These are phyloP conservation scores for Corvus hawaiiensis DNA, from an alignment of 2,113 vertebrate genomes.

Conservation along the genomic window DNA sequence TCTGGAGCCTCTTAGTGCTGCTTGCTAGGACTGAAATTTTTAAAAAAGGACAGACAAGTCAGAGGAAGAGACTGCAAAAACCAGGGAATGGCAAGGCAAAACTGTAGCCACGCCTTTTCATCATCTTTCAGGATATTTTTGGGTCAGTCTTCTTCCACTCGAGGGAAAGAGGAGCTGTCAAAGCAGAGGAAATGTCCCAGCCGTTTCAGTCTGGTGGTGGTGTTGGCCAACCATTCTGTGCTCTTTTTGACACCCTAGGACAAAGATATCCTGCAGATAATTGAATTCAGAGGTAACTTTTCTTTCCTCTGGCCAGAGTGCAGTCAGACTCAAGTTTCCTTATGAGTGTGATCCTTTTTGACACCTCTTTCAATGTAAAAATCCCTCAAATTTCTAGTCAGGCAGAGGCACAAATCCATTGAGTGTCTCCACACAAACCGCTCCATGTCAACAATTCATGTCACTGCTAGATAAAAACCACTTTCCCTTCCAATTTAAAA, in stretches of 20 bases:
- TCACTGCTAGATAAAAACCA: not conserved
- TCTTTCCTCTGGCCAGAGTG: not conserved
- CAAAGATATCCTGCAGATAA: not conserved
- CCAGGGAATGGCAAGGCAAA: not conserved
- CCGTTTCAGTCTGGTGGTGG: not conserved
- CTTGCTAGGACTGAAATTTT: not conserved
- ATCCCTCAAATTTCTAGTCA: not conserved
- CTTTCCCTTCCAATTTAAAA: not conserved
- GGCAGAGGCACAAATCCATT: not conserved
- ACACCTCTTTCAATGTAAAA: not conserved
- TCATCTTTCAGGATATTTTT: not conserved
- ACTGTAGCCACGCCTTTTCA: not conserved
- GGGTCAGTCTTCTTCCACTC: not conserved
- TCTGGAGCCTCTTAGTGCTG: not conserved
- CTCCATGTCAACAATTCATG: not conserved
- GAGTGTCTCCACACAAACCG: fast-evolving
- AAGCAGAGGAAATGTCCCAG: not conserved
- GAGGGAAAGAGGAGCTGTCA: not conserved
- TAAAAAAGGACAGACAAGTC: not conserved
- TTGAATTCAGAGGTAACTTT: not conserved
- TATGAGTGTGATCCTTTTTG: not conserved
- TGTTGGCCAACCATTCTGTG: not conserved
- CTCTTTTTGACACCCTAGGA: not conserved
- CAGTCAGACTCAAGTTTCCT: not conserved
- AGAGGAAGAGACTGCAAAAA: not conserved